phyloP scores from a whole-genome alignment of 1,140 invertebrate species.

The Drosophila obscura region DNA sequence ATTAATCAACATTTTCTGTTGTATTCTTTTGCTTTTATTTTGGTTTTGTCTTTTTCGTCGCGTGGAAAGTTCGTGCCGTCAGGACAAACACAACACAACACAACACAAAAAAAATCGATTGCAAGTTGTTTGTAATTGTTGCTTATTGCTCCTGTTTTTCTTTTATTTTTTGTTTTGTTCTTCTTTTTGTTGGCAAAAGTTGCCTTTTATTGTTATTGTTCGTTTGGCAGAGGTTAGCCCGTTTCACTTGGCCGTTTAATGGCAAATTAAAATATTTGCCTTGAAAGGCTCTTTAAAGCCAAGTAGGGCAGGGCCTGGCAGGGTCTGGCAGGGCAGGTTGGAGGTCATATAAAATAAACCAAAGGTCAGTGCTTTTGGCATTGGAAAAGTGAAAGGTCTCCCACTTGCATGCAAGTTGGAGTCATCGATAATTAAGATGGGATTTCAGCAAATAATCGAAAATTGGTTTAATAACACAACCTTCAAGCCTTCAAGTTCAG shows the following conservation, averaged over 20 bases:
- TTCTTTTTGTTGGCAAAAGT: constrained; percentile 35
- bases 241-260: constrained; percentile 45
- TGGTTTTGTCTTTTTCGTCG: constrained; percentile 42
- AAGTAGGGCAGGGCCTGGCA: too few relatives aligned
- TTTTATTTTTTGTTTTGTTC: too few relatives aligned
- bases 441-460: too few relatives aligned
- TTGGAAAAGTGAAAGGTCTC: too few relatives aligned
- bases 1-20: constrained; percentile 40
- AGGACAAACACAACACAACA: constrained; percentile 38
- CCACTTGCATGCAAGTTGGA: too few relatives aligned
- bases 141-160: constrained; percentile 32
- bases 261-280: constrained; percentile 54
- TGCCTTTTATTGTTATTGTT: constrained; percentile 32
- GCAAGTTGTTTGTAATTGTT: constrained; percentile 54
- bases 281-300: constrained; percentile 6
- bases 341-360: constrained; percentile 16
- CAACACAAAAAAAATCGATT: constrained; percentile 52
- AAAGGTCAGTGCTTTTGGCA: too few relatives aligned
- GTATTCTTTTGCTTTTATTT: constrained; percentile 3
- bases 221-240: constrained; percentile 37
- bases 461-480: too few relatives aligned
- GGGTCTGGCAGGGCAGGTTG: too few relatives aligned
- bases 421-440: too few relatives aligned
- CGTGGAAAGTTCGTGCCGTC: constrained; percentile 43
- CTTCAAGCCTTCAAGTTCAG: too few relatives aligned